phyloP scores from a whole-genome alignment of 1,140 invertebrate genomes.

The Homarus americanus region DNA sequence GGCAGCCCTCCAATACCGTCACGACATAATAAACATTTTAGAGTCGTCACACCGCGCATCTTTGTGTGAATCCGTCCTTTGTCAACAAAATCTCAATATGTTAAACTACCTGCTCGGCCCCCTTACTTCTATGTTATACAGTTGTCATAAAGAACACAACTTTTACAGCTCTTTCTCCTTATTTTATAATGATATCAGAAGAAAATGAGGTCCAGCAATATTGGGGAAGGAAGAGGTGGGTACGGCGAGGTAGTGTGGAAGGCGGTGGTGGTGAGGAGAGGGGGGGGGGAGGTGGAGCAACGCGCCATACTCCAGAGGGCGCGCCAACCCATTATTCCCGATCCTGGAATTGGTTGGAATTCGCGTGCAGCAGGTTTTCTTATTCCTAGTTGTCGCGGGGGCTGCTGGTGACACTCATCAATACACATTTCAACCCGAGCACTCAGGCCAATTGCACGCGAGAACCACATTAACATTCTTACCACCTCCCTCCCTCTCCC shows the following conservation, averaged over 20 bases:
- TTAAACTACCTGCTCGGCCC: background rate
- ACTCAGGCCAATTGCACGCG: conserved; percentile 45
- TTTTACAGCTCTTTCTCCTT: background rate
- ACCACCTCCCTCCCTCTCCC: background rate
- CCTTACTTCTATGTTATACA: background rate
- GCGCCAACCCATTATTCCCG: conserved; percentile 38
- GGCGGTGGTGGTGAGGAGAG: background rate
- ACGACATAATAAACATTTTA: background rate
- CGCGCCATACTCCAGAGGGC: conserved; percentile 10
- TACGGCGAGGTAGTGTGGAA: background rate
- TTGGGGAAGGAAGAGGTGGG: background rate
- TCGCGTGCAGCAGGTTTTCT: conserved; percentile 54
- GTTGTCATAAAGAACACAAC: background rate
- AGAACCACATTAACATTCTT: conserved; percentile 54
- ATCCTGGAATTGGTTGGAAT: conserved; percentile 53
- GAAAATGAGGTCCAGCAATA: conserved; percentile 3
- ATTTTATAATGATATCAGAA: background rate
- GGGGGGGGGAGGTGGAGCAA: background rate
- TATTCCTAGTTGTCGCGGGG: background rate
- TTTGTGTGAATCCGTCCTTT: background rate
- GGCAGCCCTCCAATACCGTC: background rate
- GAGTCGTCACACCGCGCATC: conserved; percentile 10
- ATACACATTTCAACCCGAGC: conserved; percentile 54
- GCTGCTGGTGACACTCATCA: conserved; percentile 48
- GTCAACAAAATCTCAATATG: conserved; percentile 19